A percentile compares a stretch with the other conserved stretches of the same genome.
phyloP scores from a whole-genome alignment of 2,888 invertebrate species.

The Ischnura elegans region DNA sequence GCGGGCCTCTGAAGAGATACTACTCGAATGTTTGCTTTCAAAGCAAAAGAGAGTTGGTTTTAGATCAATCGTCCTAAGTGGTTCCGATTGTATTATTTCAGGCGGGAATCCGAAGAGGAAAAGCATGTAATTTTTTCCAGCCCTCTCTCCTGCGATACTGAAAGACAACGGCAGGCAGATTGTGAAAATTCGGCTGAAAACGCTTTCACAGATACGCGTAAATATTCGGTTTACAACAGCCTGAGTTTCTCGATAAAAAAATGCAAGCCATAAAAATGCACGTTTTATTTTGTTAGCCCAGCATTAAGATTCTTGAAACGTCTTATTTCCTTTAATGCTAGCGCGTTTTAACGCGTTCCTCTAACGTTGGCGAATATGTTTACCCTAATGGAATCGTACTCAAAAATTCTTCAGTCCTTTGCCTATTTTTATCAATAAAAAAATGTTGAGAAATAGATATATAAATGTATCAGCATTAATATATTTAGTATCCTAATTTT shows the following conservation, averaged over 20 bases:
- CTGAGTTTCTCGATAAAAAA: not conserved
- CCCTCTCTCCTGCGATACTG: not conserved
- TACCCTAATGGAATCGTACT: too few relatives aligned
- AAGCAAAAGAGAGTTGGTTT: conserved; percentile 8
- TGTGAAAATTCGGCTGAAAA: not conserved
- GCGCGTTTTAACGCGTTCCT: too few relatives aligned
- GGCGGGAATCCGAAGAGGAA: not conserved
- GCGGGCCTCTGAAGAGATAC: not conserved
- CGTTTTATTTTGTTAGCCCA: too few relatives aligned
- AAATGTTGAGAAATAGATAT: too few relatives aligned
- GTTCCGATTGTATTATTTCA: not conserved
- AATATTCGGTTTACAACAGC: not conserved
- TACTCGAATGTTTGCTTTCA: conserved; percentile 14
- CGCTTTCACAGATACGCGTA: not conserved
- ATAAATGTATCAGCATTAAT: too few relatives aligned
- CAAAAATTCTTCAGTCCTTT: too few relatives aligned
- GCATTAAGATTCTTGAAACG: too few relatives aligned
- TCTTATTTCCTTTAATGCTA: too few relatives aligned
- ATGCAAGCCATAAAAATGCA: not conserved
- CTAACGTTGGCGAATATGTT: too few relatives aligned
- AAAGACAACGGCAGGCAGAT: not conserved
- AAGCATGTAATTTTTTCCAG: not conserved
- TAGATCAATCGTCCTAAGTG: conserved; percentile 8
- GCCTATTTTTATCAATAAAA: too few relatives aligned
- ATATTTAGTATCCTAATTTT: too few relatives aligned